Evolutionary conservation across 2,888 invertebrate species (phyloP).

Genomic region (Hermodice carunculata): DNA sequence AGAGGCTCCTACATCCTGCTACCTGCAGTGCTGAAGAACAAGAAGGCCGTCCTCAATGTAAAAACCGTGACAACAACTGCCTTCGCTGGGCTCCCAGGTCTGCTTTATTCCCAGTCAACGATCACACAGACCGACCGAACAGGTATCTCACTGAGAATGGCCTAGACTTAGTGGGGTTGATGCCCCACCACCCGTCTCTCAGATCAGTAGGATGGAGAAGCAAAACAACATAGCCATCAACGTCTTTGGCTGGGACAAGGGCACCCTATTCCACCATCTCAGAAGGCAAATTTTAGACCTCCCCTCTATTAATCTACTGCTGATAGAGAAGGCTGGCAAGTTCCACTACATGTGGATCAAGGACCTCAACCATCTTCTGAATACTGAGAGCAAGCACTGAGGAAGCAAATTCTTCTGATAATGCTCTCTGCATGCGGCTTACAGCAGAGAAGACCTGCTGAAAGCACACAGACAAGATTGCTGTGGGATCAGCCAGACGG

Average conservation of each 20-base stretch:
- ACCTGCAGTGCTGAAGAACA: slow-evolving; percentile 26
- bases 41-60: slow-evolving; percentile 40
- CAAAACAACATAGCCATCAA: slow-evolving; percentile 30
- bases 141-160: slow-evolving; percentile 19
- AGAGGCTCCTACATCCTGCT: slow-evolving; percentile 33
- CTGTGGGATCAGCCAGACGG: no score
- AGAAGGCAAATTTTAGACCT: slow-evolving; percentile 17
- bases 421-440: slow-evolving; percentile 31
- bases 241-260: slow-evolving; percentile 28
- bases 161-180: slow-evolving; percentile 23
- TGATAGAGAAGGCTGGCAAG: slow-evolving; percentile 11
- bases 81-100: slow-evolving; percentile 38
- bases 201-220: slow-evolving; percentile 26
- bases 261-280: slow-evolving; percentile 26
- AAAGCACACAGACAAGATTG: slow-evolving; percentile 7
- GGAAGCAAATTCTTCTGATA: no score
- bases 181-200: slow-evolving; percentile 22
- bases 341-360: slow-evolving; percentile 33
- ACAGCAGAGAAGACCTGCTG: slow-evolving; percentile 9
- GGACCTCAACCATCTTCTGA: slow-evolving; percentile 17
- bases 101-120: slow-evolving; percentile 28
- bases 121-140: slow-evolving; percentile 13
- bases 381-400: slow-evolving; percentile 1
- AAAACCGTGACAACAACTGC: slow-evolving; percentile 41
- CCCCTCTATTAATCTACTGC: slow-evolving; percentile 22